These are phyloP conservation scores for Marisa cornuarietis DNA, from an alignment of 1,140 invertebrate genomes.

Conservation along the genomic window DNA sequence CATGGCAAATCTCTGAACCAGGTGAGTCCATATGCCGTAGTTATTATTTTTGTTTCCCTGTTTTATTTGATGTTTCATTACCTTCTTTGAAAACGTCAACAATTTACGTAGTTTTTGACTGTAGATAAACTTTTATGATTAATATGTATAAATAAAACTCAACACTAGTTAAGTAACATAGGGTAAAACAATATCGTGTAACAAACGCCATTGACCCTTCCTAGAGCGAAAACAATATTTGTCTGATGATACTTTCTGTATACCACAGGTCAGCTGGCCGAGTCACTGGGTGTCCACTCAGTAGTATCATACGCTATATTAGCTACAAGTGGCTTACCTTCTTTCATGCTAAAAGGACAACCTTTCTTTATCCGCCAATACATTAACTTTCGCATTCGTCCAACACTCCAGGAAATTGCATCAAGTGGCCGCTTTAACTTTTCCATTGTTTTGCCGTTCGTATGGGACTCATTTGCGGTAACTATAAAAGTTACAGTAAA, in stretches of 20 bases:
- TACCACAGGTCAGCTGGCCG: not conserved
- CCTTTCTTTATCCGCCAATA: conserved; percentile 19
- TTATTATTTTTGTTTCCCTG: not conserved
- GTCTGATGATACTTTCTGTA: too few species aligned
- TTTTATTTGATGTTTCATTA: not conserved
- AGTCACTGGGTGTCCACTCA: conserved; percentile 5
- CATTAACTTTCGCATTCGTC: conserved; percentile 10
- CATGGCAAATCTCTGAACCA: conserved; percentile 8
- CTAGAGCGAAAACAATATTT: too few species aligned
- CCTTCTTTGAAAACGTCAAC: not conserved
- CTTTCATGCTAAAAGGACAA: conserved; percentile 8
- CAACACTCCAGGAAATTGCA: not conserved
- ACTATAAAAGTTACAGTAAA: not conserved
- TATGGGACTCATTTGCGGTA: conserved; percentile 3
- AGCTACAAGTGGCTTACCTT: not conserved
- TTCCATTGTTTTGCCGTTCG: conserved; percentile 7
- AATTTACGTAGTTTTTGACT: not conserved
- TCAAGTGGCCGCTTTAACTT: conserved; percentile 4
- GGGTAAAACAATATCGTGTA: too few species aligned
- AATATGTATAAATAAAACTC: not conserved
- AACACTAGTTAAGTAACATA: not conserved
- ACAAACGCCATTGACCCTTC: not conserved
- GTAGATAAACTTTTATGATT: not conserved
- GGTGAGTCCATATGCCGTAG: not conserved
- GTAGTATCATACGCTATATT: not conserved